phyloP scores from a whole-genome alignment of 1,140 invertebrate species.

The Danaus plexippus region DNA sequence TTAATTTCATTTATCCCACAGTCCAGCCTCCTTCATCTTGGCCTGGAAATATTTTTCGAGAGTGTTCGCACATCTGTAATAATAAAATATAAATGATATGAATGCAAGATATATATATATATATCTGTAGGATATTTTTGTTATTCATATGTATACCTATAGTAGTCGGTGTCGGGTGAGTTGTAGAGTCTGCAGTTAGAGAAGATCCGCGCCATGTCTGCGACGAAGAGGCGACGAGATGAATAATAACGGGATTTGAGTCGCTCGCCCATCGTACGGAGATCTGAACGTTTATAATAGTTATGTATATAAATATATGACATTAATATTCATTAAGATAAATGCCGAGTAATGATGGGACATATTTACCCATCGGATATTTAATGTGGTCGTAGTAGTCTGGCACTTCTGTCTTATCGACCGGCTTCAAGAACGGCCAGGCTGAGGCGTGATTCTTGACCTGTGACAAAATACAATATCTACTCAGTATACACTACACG shows the following conservation, averaged over 20 bases:
- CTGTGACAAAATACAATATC: constrained; percentile 37
- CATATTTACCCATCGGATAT: constrained; percentile 94
- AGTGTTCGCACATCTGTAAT: constrained; percentile 84
- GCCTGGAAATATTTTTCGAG: constrained; percentile 96
- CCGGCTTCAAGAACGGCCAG: constrained; percentile 96
- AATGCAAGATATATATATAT: neutral
- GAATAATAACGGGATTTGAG: constrained; percentile 88
- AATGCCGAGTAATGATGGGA: no score
- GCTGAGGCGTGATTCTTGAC: constrained; percentile 88
- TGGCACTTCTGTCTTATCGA: constrained; percentile 91
- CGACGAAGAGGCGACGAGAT: constrained; percentile 89
- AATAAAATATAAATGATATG: no score
- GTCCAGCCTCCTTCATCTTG: constrained; percentile 91
- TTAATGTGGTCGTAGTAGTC: constrained; percentile 99
- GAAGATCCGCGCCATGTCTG: constrained; percentile 96
- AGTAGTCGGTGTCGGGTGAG: constrained; percentile 94
- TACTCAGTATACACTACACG: neutral
- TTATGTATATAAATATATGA: neutral
- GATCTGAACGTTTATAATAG: constrained; percentile 74
- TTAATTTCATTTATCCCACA: constrained; percentile 78
- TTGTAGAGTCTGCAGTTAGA: constrained; percentile 96
- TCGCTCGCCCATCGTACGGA: constrained; percentile 90
- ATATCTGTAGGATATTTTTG: neutral
- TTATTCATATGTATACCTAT: constrained; percentile 60
- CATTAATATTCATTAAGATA: neutral